These are phyloP conservation scores for Perognathus longimembris DNA, from an alignment of 2,113 vertebrate genomes.

Conservation along the genomic window DNA sequence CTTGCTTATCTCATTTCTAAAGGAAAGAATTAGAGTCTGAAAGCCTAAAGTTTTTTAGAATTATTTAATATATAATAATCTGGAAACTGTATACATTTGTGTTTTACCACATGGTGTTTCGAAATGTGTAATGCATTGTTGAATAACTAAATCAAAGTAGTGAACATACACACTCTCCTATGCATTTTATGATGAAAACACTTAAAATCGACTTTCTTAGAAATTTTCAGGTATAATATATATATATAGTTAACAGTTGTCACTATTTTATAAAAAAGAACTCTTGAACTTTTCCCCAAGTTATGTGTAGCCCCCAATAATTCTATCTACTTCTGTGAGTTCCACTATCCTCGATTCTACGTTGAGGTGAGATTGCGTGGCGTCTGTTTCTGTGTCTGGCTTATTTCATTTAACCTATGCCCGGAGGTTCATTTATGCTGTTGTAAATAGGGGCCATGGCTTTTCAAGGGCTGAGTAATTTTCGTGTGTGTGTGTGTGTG, in stretches of 20 bases:
- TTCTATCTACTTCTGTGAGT: neutral
- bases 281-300: neutral
- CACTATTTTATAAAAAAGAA: neutral
- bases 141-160: neutral
- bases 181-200: neutral
- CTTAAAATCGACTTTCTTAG: neutral
- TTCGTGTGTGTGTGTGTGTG: neutral
- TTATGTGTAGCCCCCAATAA: too few relatives aligned
- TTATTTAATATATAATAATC: neutral
- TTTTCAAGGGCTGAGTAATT: neutral
- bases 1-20: neutral
- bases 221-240: too few relatives aligned
- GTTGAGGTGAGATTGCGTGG: neutral
- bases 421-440: neutral
- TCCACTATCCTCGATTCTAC: neutral
- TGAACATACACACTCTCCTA: neutral
- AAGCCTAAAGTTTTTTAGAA: neutral
- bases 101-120: neutral
- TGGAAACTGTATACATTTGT: neutral
- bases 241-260: neutral
- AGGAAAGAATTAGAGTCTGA: neutral
- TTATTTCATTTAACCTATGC: neutral
- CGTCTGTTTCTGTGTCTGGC: neutral
- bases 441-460: neutral
- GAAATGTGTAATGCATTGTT: neutral